These are phyloP conservation scores for Apogon hyalosoma DNA, from an alignment of 2,797 vertebrate species.

Conservation along the genomic window DNA sequence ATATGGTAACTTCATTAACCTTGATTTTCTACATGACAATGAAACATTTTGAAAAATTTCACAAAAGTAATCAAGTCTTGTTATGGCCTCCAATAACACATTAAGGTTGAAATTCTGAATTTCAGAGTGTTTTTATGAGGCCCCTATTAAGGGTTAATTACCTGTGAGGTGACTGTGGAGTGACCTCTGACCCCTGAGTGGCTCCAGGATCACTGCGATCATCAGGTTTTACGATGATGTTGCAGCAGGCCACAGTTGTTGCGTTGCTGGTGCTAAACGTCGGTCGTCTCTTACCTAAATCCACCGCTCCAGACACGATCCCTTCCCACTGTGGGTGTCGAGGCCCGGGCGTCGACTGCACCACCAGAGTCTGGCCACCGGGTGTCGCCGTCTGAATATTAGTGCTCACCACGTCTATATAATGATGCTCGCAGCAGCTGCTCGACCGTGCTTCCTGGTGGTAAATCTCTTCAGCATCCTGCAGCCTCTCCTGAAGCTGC, in stretches of 20 bases:
- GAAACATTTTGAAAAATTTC: too few species aligned
- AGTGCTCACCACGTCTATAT: slow-evolving; percentile 63
- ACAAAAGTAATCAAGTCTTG: too few species aligned
- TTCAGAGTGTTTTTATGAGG: too few species aligned
- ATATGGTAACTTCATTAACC: too few species aligned
- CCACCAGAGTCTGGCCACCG: slow-evolving; percentile 52
- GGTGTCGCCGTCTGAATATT: slow-evolving; percentile 36
- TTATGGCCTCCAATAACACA: too few species aligned
- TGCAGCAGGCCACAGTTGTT: slow-evolving; percentile 54
- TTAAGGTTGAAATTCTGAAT: too few species aligned
- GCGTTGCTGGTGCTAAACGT: slow-evolving; percentile 48
- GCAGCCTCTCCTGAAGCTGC: slow-evolving; percentile 86
- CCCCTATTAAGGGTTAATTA: slow-evolving; percentile 11
- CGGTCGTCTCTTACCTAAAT: slow-evolving; percentile 55
- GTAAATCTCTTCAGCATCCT: slow-evolving; percentile 69
- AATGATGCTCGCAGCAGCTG: slow-evolving; percentile 54
- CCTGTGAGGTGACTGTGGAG: slow-evolving; percentile 62
- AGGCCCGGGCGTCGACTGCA: slow-evolving; percentile 67
- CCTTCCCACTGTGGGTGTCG: slow-evolving; percentile 66
- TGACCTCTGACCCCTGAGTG: slow-evolving; percentile 54
- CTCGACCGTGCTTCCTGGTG: slow-evolving; percentile 35
- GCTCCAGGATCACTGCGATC: slow-evolving; percentile 38
- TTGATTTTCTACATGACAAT: too few species aligned
- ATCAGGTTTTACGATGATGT: slow-evolving; percentile 57
- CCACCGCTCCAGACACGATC: slow-evolving; percentile 50